Evolutionary conservation across 2,888 invertebrate genomes (phyloP).

Genomic region (Lasioglossum oenotherae): DNA sequence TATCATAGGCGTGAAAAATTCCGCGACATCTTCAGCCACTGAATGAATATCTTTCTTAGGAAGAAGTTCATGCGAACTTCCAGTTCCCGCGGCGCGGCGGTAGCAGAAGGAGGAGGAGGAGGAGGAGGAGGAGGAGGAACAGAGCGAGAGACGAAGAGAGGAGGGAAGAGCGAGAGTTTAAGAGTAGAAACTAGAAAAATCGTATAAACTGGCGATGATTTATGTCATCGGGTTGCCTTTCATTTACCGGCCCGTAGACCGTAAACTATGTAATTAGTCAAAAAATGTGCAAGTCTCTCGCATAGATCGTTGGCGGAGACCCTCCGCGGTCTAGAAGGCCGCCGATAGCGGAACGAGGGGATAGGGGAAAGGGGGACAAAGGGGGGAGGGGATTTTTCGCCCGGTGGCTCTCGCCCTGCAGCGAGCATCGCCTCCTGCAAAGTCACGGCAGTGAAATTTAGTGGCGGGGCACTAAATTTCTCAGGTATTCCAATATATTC

Average conservation of each 20-base stretch:
- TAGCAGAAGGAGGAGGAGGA: not conserved
- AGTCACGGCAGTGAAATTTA: constrained; percentile 81
- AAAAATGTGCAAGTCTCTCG: constrained; percentile 48
- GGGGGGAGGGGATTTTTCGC: constrained; percentile 62
- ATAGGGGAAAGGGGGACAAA: not conserved
- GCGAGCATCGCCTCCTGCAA: constrained; percentile 72
- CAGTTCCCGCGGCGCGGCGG: constrained; percentile 18
- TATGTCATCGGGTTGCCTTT: constrained; percentile 50
- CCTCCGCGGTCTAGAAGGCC: constrained; percentile 15
- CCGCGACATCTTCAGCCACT: not conserved
- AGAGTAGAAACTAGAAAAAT: constrained; percentile 29
- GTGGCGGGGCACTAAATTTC: constrained; percentile 82
- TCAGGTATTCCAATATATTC: constrained; percentile 84
- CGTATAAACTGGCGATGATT: constrained; percentile 50
- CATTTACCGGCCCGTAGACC: constrained; percentile 41
- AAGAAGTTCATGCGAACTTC: constrained; percentile 16
- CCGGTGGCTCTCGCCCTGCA: constrained; percentile 71
- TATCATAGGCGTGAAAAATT: not conserved
- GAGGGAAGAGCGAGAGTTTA: not conserved
- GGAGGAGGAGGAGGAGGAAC: not conserved
- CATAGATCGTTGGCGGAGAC: constrained; percentile 26
- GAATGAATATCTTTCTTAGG: constrained; percentile 4
- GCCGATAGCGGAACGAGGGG: not conserved
- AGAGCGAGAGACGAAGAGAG: no score
- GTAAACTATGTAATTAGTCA: constrained; percentile 55